A percentile compares a stretch with the other conserved stretches of the same genome.
phyloP scores from a whole-genome alignment of 1,140 invertebrate species.

The Drosophila rufa region DNA sequence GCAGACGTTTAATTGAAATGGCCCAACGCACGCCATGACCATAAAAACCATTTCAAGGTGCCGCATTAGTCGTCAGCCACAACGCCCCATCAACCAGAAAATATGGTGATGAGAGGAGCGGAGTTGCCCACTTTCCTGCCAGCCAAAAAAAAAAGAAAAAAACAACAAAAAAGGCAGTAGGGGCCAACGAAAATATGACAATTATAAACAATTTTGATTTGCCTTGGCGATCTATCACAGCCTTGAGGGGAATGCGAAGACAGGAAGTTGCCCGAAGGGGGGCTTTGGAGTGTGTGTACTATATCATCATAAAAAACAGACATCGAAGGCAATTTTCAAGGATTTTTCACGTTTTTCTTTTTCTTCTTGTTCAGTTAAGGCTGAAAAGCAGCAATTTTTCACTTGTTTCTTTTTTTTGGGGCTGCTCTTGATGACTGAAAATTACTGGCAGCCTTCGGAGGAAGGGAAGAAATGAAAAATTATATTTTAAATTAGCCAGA shows the following conservation, averaged over 20 bases:
- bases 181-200: slow-evolving; percentile 56
- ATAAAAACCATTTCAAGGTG: slow-evolving; percentile 77
- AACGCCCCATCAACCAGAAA: slow-evolving; percentile 56
- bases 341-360: slow-evolving; percentile 19
- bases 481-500: slow-evolving; percentile 13
- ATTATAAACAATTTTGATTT: slow-evolving; percentile 80
- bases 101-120: slow-evolving; percentile 28
- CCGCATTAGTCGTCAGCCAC: slow-evolving; percentile 75
- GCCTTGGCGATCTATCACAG: slow-evolving; percentile 63
- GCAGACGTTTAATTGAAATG: slow-evolving; percentile 77
- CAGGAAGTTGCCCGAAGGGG: slow-evolving; percentile 15
- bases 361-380: background rate
- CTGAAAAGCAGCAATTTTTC: slow-evolving; percentile 46
- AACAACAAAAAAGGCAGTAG: slow-evolving; percentile 5
- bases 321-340: slow-evolving; percentile 48
- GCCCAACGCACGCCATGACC: slow-evolving; percentile 75
- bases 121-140: slow-evolving; percentile 9
- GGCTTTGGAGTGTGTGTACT: slow-evolving; percentile 7
- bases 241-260: slow-evolving; percentile 22
- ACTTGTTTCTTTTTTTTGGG: slow-evolving; percentile 20
- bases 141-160: background rate
- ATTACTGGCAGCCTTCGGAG: slow-evolving; percentile 16
- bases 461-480: slow-evolving; percentile 1
- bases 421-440: slow-evolving; percentile 47
- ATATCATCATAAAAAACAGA: slow-evolving; percentile 72